Evolutionary conservation across 2,797 vertebrate genomes (phyloP).

Genomic region (Takifugu ocellatus): DNA sequence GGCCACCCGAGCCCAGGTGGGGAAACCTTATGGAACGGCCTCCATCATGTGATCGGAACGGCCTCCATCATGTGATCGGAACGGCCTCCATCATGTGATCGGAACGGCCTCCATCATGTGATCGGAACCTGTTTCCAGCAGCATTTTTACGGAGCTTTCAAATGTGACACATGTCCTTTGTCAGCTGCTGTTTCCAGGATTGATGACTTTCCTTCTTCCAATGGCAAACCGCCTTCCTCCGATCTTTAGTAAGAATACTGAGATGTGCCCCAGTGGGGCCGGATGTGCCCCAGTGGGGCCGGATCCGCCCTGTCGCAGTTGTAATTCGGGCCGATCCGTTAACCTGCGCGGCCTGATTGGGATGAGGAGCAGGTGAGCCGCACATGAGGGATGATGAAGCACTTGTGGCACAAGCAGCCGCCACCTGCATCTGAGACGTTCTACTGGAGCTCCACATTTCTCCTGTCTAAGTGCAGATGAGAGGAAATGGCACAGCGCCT

Average conservation of each 20-base stretch:
- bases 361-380: conserved; percentile 35
- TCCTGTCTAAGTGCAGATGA: conserved; percentile 1
- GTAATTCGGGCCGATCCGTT: conserved; percentile 43
- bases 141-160: too few relatives aligned
- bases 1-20: too few relatives aligned
- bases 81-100: conserved; percentile 24
- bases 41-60: conserved; percentile 25
- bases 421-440: not conserved
- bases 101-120: conserved; percentile 27
- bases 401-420: conserved; percentile 47
- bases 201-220: conserved; percentile 28
- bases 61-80: conserved; percentile 25
- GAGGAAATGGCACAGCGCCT: conserved; percentile 11
- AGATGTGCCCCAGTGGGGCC: too few relatives aligned
- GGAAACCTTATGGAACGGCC: conserved; percentile 18
- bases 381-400: conserved; percentile 61
- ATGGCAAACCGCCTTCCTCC: too few relatives aligned
- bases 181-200: conserved; percentile 38
- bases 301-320: conserved; percentile 47
- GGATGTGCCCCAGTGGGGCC: conserved; percentile 14
- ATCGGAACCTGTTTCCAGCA: not conserved
- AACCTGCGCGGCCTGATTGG: conserved; percentile 44
- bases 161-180: conserved; percentile 37
- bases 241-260: too few relatives aligned
- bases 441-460: not conserved